Base-by-base conservation (phyloP, 2,797 vertebrate species). In the Eulemur mongoz region DNA sequence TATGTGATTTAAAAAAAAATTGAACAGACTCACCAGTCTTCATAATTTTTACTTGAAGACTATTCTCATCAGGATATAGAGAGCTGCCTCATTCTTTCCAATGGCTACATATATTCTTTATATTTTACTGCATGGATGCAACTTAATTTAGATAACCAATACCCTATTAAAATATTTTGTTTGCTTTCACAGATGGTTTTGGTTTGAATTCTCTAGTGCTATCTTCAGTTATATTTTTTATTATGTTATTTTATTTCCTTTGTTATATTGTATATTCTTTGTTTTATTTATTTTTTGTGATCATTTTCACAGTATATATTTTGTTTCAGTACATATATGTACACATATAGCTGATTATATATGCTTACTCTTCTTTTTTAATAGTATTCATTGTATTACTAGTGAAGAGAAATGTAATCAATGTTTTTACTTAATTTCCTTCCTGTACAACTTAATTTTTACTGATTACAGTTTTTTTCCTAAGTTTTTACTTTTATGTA, bases 291-390 rank as follows among this genome's bases (percentile, higher is more conserved):
- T 30, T 70, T 63, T 67, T 63, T 69, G 4, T 38, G 10, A 52
- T 88, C 32, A 69, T 69, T 89, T 82, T 30, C 69, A 18, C 3
- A 50, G 1, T n/a, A 23, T 23, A 0, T 52, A 52, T 89, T 61
- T 82, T 76, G 27, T 61, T 75, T 57, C 20, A 92, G 13, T 73
- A 63, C 85, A 94, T 32, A 27, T 65, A 30, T 30, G 1, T 27
- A n/a, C 48, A 73, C 27, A 23, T 72, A 18, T 32, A 40, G 9
- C 15, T 72, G 13, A 52, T 85, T 78, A 43, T 6, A 30, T 70
- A 30, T 61, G 8, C 69, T 70, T 84, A 92, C 48, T 35, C 32
- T 73, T 92, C n/a, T 94, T 88, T 92, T 90, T 87, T 4, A 87
- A 59, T 76, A 59, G 4, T 50, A 32, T 43, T 57, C 17, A 76